These are phyloP conservation scores for Hippocampus comes DNA, from an alignment of 2,113 vertebrate genomes.

Conservation along the genomic window DNA sequence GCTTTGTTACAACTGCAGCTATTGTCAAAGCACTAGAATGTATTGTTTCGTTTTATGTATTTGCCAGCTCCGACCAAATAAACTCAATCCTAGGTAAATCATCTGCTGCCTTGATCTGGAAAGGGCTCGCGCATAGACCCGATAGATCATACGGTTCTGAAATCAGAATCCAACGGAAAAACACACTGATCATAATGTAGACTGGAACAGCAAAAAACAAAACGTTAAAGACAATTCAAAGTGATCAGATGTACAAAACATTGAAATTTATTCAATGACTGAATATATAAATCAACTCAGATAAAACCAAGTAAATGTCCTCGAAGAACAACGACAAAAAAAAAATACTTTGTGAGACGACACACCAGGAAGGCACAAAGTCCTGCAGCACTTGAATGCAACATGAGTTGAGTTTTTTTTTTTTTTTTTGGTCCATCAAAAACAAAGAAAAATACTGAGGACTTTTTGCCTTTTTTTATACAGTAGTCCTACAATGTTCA, in stretches of 20 bases:
- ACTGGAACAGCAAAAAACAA: not conserved
- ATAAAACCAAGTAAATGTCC: not conserved
- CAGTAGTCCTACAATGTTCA: not conserved
- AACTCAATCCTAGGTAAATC: no score
- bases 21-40: no score
- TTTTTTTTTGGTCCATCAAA: not conserved
- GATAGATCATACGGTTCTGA: not conserved
- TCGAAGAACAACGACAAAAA: not conserved
- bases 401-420: slow-evolving; percentile 9
- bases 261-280: slow-evolving; percentile 7
- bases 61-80: no score
- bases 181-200: no score
- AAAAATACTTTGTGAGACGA: not conserved
- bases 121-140: not conserved
- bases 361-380: slow-evolving; percentile 1
- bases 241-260: not conserved
- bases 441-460: not conserved
- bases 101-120: not conserved
- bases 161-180: not conserved
- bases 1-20: no score
- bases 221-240: not conserved
- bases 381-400: slow-evolving; percentile 29
- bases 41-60: no score
- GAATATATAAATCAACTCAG: not conserved
- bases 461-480: not conserved